These are phyloP conservation scores for Lucilia sericata DNA, from an alignment of 1,140 invertebrate species.

Conservation along the genomic window DNA sequence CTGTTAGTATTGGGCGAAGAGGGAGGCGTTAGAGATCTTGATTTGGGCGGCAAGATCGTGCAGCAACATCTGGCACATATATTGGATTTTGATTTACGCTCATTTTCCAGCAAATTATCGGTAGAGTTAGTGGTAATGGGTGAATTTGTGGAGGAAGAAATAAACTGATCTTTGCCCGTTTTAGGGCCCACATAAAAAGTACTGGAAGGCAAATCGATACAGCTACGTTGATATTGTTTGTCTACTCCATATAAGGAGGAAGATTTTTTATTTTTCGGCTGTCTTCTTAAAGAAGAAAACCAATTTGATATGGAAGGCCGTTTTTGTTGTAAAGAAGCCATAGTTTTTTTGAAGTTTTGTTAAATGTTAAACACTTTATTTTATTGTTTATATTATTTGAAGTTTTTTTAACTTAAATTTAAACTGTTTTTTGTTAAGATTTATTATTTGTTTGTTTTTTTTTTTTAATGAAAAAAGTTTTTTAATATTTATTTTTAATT, in stretches of 20 bases:
- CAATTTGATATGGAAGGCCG: constrained; percentile 77
- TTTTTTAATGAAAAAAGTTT: constrained; percentile 8
- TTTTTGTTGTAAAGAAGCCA: constrained; percentile 67
- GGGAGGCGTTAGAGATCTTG: constrained; percentile 35
- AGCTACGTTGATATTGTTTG: constrained; percentile 66
- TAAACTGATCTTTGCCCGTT: not conserved
- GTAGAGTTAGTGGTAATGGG: not conserved
- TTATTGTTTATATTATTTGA: too few relatives aligned
- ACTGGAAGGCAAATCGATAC: constrained; percentile 59
- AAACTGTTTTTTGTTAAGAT: constrained; percentile 21
- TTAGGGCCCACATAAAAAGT: constrained; percentile 48
- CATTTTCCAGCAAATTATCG: constrained; percentile 50
- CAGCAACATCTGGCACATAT: constrained; percentile 59
- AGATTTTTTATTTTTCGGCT: constrained; percentile 70
- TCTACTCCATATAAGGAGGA: constrained; percentile 50
- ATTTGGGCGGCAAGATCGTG: constrained; percentile 46
- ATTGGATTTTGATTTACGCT: constrained; percentile 50
- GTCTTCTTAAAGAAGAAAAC: constrained; percentile 80
- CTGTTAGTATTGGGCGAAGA: constrained; percentile 34
- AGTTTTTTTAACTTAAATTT: constrained; percentile 11
- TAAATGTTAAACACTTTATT: constrained; percentile 49
- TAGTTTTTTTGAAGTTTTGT: constrained; percentile 52
- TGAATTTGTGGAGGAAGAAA: not conserved
- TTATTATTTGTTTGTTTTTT: constrained; percentile 28
- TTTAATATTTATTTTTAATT: not conserved